Evolutionary conservation across 2,797 vertebrate genomes (phyloP).

Genomic region (Adelosebastes latens): DNA sequence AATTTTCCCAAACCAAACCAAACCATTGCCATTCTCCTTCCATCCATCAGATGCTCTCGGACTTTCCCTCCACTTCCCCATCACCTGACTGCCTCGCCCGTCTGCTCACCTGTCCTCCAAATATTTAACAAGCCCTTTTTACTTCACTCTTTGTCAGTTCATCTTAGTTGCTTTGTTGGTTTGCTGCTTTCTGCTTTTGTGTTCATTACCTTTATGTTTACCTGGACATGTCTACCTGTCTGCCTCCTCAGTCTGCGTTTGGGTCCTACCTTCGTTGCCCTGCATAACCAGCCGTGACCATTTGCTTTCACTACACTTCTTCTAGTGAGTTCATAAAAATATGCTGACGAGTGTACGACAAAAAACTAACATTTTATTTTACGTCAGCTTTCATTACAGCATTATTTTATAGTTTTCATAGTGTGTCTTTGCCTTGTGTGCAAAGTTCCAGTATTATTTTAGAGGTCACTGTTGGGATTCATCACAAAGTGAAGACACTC

Average conservation of each 20-base stretch:
- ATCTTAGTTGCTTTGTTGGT: not conserved
- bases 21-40: too few relatives aligned
- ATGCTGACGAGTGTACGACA: too few relatives aligned
- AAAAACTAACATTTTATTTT: too few relatives aligned
- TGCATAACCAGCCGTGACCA: not conserved
- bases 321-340: not conserved
- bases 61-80: too few relatives aligned
- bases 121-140: too few relatives aligned
- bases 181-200: rapidly evolving
- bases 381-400: not conserved
- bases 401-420: not conserved
- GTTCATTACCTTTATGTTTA: not conserved
- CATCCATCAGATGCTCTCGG: too few relatives aligned
- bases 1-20: too few relatives aligned
- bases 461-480: not conserved
- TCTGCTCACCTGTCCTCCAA: too few relatives aligned
- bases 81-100: too few relatives aligned
- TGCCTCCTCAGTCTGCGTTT: not conserved
- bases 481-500: constrained; percentile 71
- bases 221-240: not conserved
- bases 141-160: not conserved
- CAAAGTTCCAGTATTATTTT: not conserved
- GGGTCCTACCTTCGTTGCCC: not conserved
- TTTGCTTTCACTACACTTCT: not conserved
- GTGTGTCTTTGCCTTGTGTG: not conserved